Evolutionary conservation across 2,113 vertebrate genomes (phyloP).

Genomic region (Halcyon malimbica): DNA sequence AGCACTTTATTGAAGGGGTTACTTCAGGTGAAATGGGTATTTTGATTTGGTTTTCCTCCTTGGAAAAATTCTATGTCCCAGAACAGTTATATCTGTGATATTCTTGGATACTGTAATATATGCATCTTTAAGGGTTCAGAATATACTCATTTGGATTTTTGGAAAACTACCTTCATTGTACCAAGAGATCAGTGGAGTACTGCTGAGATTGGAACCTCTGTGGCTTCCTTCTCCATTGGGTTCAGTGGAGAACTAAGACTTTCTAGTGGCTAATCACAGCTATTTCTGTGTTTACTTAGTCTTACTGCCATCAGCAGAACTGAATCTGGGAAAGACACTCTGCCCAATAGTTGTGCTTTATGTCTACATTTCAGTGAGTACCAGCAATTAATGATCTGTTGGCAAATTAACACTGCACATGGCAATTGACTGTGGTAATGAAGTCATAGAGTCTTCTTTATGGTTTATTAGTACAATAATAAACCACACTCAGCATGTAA

Average conservation of each 20-base stretch:
- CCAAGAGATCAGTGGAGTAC: background rate
- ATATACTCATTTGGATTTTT: background rate
- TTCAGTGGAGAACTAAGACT: background rate
- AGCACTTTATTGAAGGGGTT: background rate
- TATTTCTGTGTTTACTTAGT: background rate
- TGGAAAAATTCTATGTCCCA: background rate
- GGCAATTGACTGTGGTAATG: slow-evolving; percentile 70
- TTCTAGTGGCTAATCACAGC: background rate
- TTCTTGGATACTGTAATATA: background rate
- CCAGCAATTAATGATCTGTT: slow-evolving; percentile 51
- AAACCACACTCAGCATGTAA: slow-evolving; percentile 62
- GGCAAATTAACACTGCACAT: slow-evolving; percentile 63
- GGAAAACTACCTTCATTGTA: background rate
- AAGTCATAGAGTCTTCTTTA: slow-evolving; percentile 70
- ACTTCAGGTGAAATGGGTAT: background rate
- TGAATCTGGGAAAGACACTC: slow-evolving; percentile 3
- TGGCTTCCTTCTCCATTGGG: background rate
- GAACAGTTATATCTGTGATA: background rate
- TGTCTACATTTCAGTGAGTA: slow-evolving; percentile 1
- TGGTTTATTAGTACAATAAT: slow-evolving; percentile 73
- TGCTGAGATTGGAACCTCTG: background rate
- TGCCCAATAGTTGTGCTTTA: slow-evolving; percentile 46
- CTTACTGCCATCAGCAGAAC: background rate
- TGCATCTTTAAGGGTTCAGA: background rate
- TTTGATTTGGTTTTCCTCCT: background rate